Evolutionary conservation across 2,888 invertebrate genomes (phyloP), one percentile per base, ranked within the genome.

Genomic region (Salticus scenicus): DNA sequence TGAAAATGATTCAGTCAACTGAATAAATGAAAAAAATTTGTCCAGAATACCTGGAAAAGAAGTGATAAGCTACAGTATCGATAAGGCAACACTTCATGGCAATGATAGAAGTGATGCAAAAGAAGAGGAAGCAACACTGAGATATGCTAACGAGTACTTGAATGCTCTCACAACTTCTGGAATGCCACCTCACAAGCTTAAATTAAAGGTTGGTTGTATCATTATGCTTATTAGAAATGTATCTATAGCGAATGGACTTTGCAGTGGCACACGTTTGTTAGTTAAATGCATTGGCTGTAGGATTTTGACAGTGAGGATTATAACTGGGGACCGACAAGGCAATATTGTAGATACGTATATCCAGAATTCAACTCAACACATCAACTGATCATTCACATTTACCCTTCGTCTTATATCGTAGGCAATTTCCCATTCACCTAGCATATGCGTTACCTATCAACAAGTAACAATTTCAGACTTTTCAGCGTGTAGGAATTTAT

Each of bases 171-270:
- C 83, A 14, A 37, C 63, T 42, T 47, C 81, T 41, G 79, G 79
- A 42, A 51, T 88, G 24, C 88, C 88, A 31, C 85, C 75, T 20
- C 85, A 88, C 80, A 33, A 72, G 28, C 51, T 88, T 28, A 51
- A 31, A 24, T 37, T 37, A 12, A 37, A 37, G 12, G 37, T 75
- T 88, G 41, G n/a, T 31, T 70, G 70, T 20, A 70, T 37, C n/a
- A 41, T 41, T 10, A 70, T 70, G 70, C 33, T 70, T 14, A 41
- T 70, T 20, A 70, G 70, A 24, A 70, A 70, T 41, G 8, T 71
- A 20, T 47, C 17, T 37, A 20, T 37, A 24, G 20, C 5, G 37
- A 20, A 41, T 41, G 41, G 70, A 20, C 20, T 70, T 10, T 71
- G 42, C 28, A 71, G 24, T 28, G 42, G 71, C 1, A 70, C 70